Evolutionary conservation across 1,140 invertebrate genomes (phyloP), one percentile per base, ranked within the genome.

Genomic region (Cotesia vestalis): DNA sequence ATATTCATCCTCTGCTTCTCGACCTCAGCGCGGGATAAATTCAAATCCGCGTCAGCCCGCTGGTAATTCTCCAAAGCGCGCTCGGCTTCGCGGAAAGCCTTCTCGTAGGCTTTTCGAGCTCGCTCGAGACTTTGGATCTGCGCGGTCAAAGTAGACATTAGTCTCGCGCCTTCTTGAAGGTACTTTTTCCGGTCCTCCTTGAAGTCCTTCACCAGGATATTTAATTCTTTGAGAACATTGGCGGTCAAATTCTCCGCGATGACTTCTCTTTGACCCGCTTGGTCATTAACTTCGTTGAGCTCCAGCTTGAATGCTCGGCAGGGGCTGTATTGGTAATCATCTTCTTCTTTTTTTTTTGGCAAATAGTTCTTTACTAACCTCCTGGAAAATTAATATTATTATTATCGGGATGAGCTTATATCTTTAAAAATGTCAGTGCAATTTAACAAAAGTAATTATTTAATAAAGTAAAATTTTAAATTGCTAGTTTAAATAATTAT

Each of bases 271-370:
- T 99, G 94, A 12, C 96, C 96, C 12, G 98, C 98, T 81, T 99
- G 90, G 87, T 99, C 97, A 84, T 94, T 94, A 73, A 99, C 90
- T 89, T 99, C 98, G 80, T 95, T 95, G 79, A 99, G 89, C 83
- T 98, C 91, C 83, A 93, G 89, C 84, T 93, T 93, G 87, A 99
- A 99, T 59, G 96, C 95, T 87, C 92, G 92, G 80, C 93, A 94
- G 78, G 94, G 91, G 81, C 94, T 94, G 87, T 95, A 99, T 87
- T 96, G 94, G 84, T 94, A 94, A 86, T 98, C 97, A 84, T 98
- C 97, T 87, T 98, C 96, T 82, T 97, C 95, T 87, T 98, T 98
- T 88, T 97, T 98, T 90, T 99, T 99, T 76, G 96, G 96, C 88
- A 96, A 94, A 89, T 96, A 97, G 88, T 92, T 96, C 90, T 98